Conservation (phyloP, 2,113 vertebrate species). For the Machaerirhynchus nigripectus region DNA sequence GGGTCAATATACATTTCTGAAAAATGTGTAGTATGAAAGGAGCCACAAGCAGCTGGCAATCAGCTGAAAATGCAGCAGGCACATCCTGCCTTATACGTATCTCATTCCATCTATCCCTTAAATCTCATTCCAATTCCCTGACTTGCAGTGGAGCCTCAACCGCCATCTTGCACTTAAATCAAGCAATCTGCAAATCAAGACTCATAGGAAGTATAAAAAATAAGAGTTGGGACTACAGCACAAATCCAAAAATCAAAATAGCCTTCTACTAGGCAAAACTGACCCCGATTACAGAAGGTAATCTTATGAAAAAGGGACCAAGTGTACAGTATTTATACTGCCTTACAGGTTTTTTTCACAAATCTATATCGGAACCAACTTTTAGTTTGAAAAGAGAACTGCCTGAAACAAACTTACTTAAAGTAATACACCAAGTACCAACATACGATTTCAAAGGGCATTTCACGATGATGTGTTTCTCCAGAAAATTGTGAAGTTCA, state of each 20-base stretch:
- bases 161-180: neutral
- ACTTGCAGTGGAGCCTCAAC: neutral
- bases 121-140: neutral
- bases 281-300: neutral
- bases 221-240: neutral
- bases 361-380: neutral
- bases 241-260: neutral
- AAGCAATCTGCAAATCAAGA: neutral
- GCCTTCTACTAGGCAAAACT: neutral
- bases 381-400: neutral
- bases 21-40: neutral
- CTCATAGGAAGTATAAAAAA: neutral
- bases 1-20: neutral
- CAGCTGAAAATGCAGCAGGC: neutral
- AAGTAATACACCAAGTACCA: neutral
- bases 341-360: neutral
- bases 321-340: neutral
- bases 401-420: neutral
- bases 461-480: neutral
- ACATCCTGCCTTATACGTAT: neutral
- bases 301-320: neutral
- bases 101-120: neutral
- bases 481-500: neutral
- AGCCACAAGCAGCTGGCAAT: neutral
- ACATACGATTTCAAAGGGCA: neutral